Base-by-base conservation (phyloP, 1,140 invertebrate species). In the Dryas iulia region DNA sequence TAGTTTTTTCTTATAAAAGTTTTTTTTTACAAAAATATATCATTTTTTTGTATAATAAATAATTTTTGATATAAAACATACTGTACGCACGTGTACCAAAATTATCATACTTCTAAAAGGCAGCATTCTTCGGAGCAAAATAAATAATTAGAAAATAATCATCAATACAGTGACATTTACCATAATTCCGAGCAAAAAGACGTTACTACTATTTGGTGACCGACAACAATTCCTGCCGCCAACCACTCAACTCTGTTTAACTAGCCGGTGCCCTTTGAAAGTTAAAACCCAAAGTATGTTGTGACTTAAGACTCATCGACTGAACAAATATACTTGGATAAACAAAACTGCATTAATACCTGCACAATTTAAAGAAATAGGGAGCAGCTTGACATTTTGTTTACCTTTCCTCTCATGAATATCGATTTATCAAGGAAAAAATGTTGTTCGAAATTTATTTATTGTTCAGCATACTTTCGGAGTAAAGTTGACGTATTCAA, bases 201-300 rank as follows among this genome's bases (percentile, higher is more conserved):
- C 78, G 69, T 79, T 68, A 72, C 69, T 69, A 73, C 59, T 90
- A 77, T 90, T 90, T 89, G 84, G 76, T 82, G 79, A 69, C 71
- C 59, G 71, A 80, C 81, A 86, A 85, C 82, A 79, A 85, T 82
- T 80, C 76, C 78, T 71, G 75, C 82, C 76, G 74, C 78, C 69
- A 76, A 71, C 79, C 84, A 83, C 89, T 91, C 84, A 68, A 72
- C 73, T 74, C 71, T 89, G 84, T 89, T 89, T 89, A 75, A 62
- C 59, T 72, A 79, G 83, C 71, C 86, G 87, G 89, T 76, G 31
- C 83, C n/a, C 83, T 89, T 91, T 91, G 89, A 89, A 90, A 91
- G 83, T 82, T 90, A 90, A 91, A 89, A 91, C 86, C 81, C 86
- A 79, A 91, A 83, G 84, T 91, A 71, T 90, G 87, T 91, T 81